Evolutionary conservation across 1,140 invertebrate species (phyloP), one percentile per base, ranked within the genome.

Genomic region (Drosophila repletoides): DNA sequence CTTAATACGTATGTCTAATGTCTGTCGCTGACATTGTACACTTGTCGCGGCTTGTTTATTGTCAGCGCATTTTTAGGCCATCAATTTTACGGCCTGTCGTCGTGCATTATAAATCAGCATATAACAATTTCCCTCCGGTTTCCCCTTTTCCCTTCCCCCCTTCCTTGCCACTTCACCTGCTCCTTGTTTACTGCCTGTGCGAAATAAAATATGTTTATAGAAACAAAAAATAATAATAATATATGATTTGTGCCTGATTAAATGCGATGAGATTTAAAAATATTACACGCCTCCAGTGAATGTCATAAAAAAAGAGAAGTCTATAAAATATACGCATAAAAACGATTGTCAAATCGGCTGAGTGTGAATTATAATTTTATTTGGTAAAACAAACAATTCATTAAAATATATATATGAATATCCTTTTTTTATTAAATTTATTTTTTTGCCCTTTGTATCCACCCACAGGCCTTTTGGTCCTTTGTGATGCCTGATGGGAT

Each of bases 31-130:
- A 68, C 72, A 81, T 80, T 65, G 53, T 73, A 70, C 55, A 53
- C 26, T 59, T 76, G 77, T 63, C 36, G 31, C 10, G 29, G 33
- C 36, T 58, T 49, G 70, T 74, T 84, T 74, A 79, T 65, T 56
- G 60, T 60, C 56, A 56, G 19, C 34, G 46, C 24, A 38, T 71
- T 73, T 73, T 73, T 59, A 66, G 45, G 51, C 26, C 51, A 52
- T 56, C 53, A 51, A 63, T 60, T 72, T 58, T 51, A 63, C 49
- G 24, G 64, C 43, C 59, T 28, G 45, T 45, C 24, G 31, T 26
- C 40, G 56, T 45, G 58, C 64, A 73, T 61, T 77, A 77, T 77
- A 84, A 74, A 84, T 84, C 79, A 83, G 70, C 55, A 63, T 63
- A 65, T 40, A 61, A 61, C 68, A 38, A 45, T 29, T 15, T 14